These are phyloP conservation scores for Chymomyza amoena DNA, from an alignment of 2,888 invertebrate genomes.

Conservation along the genomic window DNA sequence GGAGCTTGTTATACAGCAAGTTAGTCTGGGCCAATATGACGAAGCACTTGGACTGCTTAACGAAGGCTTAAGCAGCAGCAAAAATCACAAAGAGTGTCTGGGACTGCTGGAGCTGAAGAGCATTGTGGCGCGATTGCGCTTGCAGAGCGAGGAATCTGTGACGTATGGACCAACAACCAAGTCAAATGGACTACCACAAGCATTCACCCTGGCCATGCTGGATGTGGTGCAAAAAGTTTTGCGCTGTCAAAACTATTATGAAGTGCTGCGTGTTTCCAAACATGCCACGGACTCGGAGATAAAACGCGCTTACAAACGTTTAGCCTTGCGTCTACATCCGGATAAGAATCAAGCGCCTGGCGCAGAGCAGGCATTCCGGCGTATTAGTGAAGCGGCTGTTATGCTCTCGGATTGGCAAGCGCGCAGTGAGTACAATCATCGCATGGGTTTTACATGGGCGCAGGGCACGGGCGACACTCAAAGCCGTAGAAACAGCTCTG, in stretches of 20 bases:
- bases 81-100: constrained; percentile 22
- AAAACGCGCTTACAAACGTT: constrained; percentile 86
- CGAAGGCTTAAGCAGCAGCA: constrained; percentile 14
- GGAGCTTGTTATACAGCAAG: constrained; percentile 36
- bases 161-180: constrained; percentile 4
- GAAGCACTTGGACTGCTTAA: constrained; percentile 43
- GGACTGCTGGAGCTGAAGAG: constrained; percentile 55
- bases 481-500: constrained; percentile 58
- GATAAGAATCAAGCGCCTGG: constrained; percentile 91
- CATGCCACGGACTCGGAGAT: constrained; percentile 84
- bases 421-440: constrained; percentile 85
- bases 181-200: constrained; percentile 43
- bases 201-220: constrained; percentile 88
- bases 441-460: neutral
- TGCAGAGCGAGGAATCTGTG: constrained; percentile 33
- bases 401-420: constrained; percentile 86
- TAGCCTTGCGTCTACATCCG: constrained; percentile 89
- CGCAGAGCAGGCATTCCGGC: constrained; percentile 89
- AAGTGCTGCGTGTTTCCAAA: constrained; percentile 84
- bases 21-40: constrained; percentile 48
- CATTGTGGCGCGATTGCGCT: constrained; percentile 42
- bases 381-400: constrained; percentile 90
- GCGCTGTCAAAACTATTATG: constrained; percentile 88
- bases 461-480: constrained; percentile 62
- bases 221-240: constrained; percentile 82